A percentile compares a stretch with the other conserved stretches of the same genome.
These are phyloP conservation scores for Odontesthes bonariensis DNA, from an alignment of 2,113 vertebrate species.

Conservation along the genomic window DNA sequence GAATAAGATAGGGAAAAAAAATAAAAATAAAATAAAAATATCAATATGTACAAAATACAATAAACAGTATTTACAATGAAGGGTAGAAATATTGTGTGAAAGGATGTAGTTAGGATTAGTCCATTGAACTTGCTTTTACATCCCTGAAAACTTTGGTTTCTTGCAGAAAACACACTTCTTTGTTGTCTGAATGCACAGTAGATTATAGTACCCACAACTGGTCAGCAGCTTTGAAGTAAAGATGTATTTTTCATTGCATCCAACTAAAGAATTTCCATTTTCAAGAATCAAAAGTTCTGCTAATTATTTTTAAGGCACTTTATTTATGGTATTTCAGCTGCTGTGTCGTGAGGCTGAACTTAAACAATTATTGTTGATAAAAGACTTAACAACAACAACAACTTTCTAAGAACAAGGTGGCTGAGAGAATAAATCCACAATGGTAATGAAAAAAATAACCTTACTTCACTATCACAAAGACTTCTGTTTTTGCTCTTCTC, in stretches of 20 bases:
- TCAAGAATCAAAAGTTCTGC: neutral
- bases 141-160: neutral
- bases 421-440: neutral
- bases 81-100: conserved; percentile 4
- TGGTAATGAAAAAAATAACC: conserved; percentile 8
- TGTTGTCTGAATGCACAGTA: neutral
- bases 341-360: neutral
- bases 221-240: neutral
- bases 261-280: neutral
- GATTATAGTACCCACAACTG: no score
- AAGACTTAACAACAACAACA: neutral
- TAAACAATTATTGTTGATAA: neutral
- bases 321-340: conserved; percentile 2
- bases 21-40: no score
- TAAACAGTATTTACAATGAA: no score
- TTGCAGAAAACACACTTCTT: neutral
- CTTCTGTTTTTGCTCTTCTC: conserved; percentile 44
- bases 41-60: no score
- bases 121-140: neutral
- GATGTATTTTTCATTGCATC: neutral
- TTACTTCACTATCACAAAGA: neutral
- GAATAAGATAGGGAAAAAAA: no score
- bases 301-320: conserved; percentile 7
- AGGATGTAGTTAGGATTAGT: neutral
- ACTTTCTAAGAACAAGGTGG: neutral